Evolutionary conservation across 2,888 invertebrate species (phyloP), one percentile per base, ranked within the genome.

Genomic region (Lycaena phlaeas): DNA sequence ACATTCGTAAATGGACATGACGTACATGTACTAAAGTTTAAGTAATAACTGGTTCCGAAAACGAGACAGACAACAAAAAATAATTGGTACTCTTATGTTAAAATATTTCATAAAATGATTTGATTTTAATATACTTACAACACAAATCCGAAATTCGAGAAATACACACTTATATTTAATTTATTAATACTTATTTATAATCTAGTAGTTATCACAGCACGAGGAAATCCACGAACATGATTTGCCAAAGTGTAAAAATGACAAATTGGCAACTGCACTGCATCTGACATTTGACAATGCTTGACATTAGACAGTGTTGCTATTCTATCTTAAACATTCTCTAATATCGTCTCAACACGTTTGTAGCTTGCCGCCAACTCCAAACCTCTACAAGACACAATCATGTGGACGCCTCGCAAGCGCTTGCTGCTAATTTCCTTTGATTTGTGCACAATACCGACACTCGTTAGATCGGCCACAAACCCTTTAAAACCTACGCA

Each of bases 141-240:
- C 4, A 12, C 9, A 34, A 34, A 34, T 12, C 17, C 12, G 10
- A 2, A 34, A 11, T n/a, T 9, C 34, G 3, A 4, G 6, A 12
- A 22, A 22, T 18, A 18, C 12, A 34, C 22, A 34, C 34, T 34
- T 9, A 11, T 31, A 17, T 31, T 17, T 17, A 26, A 17, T 3
- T 14, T 26, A 15, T n/a, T 28, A n/a, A 27, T 15, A 26, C 25
- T 40, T 25, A 38, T 41, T 41, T 45, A 29, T 46, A 26, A 14
- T 15, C 25, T 27, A 2, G 5, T 12, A 26, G 15, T 14, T 17
- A 48, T 39, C 44, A 51, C 45, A 41, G 42, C 42, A 48, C 51
- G 48, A 50, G 46, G 46, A 59, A 57, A 51, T 49, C 55, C 49
- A 54, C 46, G 59, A 64, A 66, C 67, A 61, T 64, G 68, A 74